Conservation (phyloP, 2,888 invertebrate species). For the Drosophila peninsularis region DNA sequence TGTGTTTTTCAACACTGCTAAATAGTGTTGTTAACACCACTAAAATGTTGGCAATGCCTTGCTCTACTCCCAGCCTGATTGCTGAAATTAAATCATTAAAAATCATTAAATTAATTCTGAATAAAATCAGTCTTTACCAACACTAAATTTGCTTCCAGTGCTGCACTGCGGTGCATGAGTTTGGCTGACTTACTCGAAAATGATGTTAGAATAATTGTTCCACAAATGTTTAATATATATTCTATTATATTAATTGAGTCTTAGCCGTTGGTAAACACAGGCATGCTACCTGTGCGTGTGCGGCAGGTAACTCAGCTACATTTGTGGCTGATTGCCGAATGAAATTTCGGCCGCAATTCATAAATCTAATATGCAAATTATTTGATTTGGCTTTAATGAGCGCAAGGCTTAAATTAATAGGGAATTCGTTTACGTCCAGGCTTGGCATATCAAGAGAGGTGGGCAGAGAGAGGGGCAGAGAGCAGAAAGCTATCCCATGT, state of each 20-base stretch:
- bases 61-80: too few relatives aligned
- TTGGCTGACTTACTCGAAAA: background rate
- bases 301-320: background rate
- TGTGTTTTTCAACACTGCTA: background rate
- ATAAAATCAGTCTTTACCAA: too few relatives aligned
- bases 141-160: background rate
- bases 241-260: background rate
- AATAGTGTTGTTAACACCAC: background rate
- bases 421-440: too few relatives aligned
- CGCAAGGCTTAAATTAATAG: background rate
- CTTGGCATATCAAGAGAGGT: too few relatives aligned
- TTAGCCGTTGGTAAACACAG: background rate
- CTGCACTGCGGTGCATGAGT: background rate
- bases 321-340: background rate
- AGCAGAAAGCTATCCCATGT: background rate
- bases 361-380: background rate
- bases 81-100: too few relatives aligned
- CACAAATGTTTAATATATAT: background rate
- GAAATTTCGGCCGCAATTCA: background rate
- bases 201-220: background rate
- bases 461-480: background rate
- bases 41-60: background rate
- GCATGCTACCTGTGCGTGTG: too few relatives aligned
- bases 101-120: too few relatives aligned
- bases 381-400: constrained; percentile 1